Base-by-base conservation (phyloP, 92 coral and sea anemone species). In the Porites divaricata region DNA sequence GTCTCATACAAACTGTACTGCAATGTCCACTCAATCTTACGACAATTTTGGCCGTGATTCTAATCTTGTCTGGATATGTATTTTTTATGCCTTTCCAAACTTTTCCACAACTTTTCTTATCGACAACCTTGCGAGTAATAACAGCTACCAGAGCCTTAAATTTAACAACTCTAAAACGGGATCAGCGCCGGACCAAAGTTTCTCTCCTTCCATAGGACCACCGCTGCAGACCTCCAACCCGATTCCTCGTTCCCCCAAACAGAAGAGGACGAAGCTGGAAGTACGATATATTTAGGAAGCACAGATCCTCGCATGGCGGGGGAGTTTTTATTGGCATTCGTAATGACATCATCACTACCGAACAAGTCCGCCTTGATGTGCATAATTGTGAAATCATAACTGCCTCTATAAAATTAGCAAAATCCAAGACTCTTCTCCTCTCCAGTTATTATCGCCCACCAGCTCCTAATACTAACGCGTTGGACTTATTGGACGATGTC, bases 91-190 rank as follows among this genome's bases (percentile, higher is more conserved):
- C n/a, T n/a, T n/a, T n/a, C n/a, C n/a, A n/a, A n/a, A 84, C 19
- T 75, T 84, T 63, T 75, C 88, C 57, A 75, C 81, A 84, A 84
- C 82, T 48, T 75, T 74, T 70, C 72, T 84, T 15, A 66, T 64
- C 24, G 53, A 26, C 75, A 70, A 70, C 54, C 24, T 70, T 70
- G 75, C 75, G 15, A 70, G 75, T 25, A 51, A 70, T 51, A 70
- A 70, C 52, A 70, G 75, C 28, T 70, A 41, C 57, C 53, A 70
- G 52, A 23, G 75, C 57, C 57, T 28, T 11, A 23, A 51, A 70
- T 70, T 51, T 59, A 50, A 74, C 63, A 20, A 59, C 63, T 17
- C 79, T 51, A 53, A 64, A 20, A 21, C 45, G 20, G 63, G 79
- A 74, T 52, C 79, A 20, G 53, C 53, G 74, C 52, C n/a, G 20